Evolutionary conservation across 2,888 invertebrate species (phyloP).

Genomic region (Clunio marinus): DNA sequence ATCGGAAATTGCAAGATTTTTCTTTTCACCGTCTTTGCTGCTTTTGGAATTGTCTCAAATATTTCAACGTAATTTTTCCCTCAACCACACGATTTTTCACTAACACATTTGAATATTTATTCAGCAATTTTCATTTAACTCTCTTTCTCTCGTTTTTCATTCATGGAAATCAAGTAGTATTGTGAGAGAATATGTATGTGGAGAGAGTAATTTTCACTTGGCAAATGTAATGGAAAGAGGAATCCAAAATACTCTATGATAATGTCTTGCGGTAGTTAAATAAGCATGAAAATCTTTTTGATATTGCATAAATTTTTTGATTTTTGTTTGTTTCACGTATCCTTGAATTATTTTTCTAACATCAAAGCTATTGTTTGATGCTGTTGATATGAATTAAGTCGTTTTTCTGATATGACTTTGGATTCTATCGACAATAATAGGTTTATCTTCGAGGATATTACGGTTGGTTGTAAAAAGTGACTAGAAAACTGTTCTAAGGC

Average conservation of each 20-base stretch:
- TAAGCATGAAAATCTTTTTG: slow-evolving; percentile 34
- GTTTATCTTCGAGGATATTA: background rate
- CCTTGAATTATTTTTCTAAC: background rate
- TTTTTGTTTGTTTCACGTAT: background rate
- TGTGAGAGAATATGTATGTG: slow-evolving; percentile 9
- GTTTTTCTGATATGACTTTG: background rate
- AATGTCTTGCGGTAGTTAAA: slow-evolving; percentile 30
- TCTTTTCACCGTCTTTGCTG: background rate
- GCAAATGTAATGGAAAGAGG: background rate
- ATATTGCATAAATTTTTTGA: slow-evolving; percentile 13
- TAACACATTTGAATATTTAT: too few relatives aligned
- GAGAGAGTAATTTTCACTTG: background rate
- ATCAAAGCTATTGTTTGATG: background rate
- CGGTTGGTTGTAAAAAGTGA: background rate
- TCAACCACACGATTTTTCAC: background rate
- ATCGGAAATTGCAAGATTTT: background rate
- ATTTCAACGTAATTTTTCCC: background rate
- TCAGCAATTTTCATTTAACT: background rate
- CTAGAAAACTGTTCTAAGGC: slow-evolving; percentile 17
- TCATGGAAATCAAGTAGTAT: slow-evolving; percentile 33
- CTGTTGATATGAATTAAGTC: background rate
- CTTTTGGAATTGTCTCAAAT: background rate
- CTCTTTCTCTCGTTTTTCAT: slow-evolving; percentile 22
- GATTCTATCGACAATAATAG: background rate
- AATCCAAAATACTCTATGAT: background rate